phyloP scores from a whole-genome alignment of 2,797 vertebrate genomes.

The Sibirionetta formosa region DNA sequence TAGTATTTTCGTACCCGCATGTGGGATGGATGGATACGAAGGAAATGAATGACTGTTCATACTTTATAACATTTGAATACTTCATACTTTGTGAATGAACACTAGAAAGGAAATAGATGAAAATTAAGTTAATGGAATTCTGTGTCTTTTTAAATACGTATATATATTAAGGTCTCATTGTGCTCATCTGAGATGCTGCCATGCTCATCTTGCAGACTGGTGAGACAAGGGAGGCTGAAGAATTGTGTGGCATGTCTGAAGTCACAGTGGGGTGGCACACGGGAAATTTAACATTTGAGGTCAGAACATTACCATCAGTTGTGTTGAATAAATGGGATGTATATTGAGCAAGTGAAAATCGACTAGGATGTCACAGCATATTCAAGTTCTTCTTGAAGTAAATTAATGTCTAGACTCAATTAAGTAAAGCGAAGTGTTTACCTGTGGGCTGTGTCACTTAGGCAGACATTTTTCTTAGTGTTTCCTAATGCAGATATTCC shows the following conservation, averaged over 20 bases:
- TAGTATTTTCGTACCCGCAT: neutral
- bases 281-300: neutral
- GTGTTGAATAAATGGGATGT: neutral
- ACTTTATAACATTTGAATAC: neutral
- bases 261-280: neutral
- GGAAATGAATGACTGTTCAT: neutral
- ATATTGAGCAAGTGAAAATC: neutral
- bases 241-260: neutral
- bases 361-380: neutral
- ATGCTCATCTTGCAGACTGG: neutral
- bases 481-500: neutral
- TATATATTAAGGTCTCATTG: neutral
- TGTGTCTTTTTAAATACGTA: neutral
- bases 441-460: neutral
- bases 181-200: neutral
- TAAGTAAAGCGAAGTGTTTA: neutral
- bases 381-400: neutral
- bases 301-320: neutral
- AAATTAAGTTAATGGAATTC: neutral
- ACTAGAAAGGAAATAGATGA: neutral
- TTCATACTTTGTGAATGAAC: constrained; percentile 8
- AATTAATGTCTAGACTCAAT: neutral
- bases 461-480: neutral
- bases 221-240: rapidly evolving
- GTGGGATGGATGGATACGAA: neutral